phyloP scores from a whole-genome alignment of 2,888 invertebrate species.

The Scelioninae gen. 2 region DNA sequence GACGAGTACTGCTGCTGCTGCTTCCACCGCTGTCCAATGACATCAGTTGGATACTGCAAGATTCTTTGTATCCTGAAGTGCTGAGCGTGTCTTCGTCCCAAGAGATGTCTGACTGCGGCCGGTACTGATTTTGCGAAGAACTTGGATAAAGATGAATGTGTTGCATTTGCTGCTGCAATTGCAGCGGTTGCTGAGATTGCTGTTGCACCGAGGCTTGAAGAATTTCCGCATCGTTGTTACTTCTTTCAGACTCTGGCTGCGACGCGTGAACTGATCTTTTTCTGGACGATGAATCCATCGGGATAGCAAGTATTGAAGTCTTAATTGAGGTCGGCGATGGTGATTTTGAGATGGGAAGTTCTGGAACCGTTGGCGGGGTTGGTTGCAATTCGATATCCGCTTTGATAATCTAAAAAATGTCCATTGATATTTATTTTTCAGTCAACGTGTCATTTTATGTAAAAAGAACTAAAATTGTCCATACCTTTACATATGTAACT shows the following conservation, averaged over 20 bases:
- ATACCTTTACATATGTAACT: too few relatives aligned
- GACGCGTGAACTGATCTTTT: constrained; percentile 65
- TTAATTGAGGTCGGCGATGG: constrained; percentile 63
- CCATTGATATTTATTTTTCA: too few relatives aligned
- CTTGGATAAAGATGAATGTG: constrained; percentile 63
- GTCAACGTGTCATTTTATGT: too few relatives aligned
- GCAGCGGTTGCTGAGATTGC: constrained; percentile 39
- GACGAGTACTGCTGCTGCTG: too few relatives aligned
- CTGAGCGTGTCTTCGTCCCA: constrained; percentile 89
- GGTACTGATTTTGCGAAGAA: constrained; percentile 69
- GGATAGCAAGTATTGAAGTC: constrained; percentile 64
- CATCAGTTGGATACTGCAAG: constrained; percentile 80
- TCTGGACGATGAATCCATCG: constrained; percentile 68
- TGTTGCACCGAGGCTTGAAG: constrained; percentile 37
- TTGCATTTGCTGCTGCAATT: constrained; percentile 45
- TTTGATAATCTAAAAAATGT: constrained; percentile 44
- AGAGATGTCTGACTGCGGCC: constrained; percentile 80
- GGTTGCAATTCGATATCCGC: constrained; percentile 63
- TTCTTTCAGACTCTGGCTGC: constrained; percentile 64
- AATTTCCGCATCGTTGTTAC: constrained; percentile 50
- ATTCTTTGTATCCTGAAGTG: constrained; percentile 88
- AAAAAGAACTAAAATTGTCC: too few relatives aligned
- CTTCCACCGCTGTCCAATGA: constrained; percentile 77
- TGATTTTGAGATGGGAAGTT: constrained; percentile 58
- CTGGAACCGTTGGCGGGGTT: constrained; percentile 55